Base-by-base conservation (phyloP, 2,113 vertebrate species). In the Puma concolor region DNA sequence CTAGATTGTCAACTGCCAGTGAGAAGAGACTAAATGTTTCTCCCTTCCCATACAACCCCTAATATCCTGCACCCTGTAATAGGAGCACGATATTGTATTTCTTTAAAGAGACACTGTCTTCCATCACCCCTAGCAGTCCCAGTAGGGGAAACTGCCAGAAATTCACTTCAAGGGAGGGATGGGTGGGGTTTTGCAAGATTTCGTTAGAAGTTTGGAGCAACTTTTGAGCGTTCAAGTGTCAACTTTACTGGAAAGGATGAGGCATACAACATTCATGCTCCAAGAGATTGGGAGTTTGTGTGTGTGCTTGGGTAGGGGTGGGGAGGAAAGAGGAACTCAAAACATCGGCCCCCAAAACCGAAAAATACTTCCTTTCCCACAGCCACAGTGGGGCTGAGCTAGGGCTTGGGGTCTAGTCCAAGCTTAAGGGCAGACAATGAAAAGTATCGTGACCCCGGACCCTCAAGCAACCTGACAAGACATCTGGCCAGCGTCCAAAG, bases 311-410 rank as follows among this genome's bases (percentile, higher is more conserved):
- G 10, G 6, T 16, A 1, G 8, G n/a, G 14, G 25, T 12, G 33
- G 31, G 3, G 44, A 76, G 9, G 74, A 96, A 96, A 88, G 27
- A 38, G 95, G 92, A 98, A 95, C 82, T 97, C 27, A 31, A 57
- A 85, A 92, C 96, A 81, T 27, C 52, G 76, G 31, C 60, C 54
- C 92, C 95, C 38, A 91, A 94, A 91, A 86, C 31, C 64, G 79
- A 98, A 82, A 97, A 95, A 97, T 77, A 64, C 84, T 97, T 95
- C 97, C 96, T 97, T 54, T 88, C 54, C 21, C 1, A 15, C 31
- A 71, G 76, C 72, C 63, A 64, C 89, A 12, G 10, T 54, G 33
- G 23, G 27, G 36, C 48, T 89, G 21, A 38, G 48, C 63, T 44
- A n/a, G 52, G 50, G 67, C 16, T 93, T 71, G 87, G 97, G 71